These are phyloP conservation scores for Blastomussa wellsi DNA, from an alignment of 92 coral and sea anemone genomes.

Conservation along the genomic window DNA sequence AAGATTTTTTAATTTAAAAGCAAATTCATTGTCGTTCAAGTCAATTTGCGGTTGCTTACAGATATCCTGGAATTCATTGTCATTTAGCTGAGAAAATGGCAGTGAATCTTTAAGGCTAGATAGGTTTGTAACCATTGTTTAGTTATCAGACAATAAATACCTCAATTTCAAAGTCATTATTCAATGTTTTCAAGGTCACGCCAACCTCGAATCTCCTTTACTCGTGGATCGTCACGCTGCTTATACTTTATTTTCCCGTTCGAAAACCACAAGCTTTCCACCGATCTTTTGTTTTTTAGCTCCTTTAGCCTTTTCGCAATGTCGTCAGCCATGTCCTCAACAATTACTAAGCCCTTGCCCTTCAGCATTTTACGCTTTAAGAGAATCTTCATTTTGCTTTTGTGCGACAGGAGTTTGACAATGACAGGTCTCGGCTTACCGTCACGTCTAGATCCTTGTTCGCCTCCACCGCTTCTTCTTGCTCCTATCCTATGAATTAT, in stretches of 20 bases:
- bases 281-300: neutral
- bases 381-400: slow-evolving; percentile 1
- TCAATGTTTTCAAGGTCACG: too few relatives aligned
- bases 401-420: neutral
- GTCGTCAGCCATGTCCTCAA: neutral
- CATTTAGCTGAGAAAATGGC: too few relatives aligned
- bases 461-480: too few relatives aligned
- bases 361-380: neutral
- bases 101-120: too few relatives aligned
- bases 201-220: neutral
- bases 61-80: too few relatives aligned
- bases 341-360: neutral
- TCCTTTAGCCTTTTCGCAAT: neutral
- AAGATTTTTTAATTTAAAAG: too few relatives aligned
- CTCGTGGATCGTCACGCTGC: neutral
- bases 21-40: too few relatives aligned
- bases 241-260: neutral
- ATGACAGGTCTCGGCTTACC: neutral
- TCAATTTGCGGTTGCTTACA: too few relatives aligned
- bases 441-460: neutral
- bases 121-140: too few relatives aligned
- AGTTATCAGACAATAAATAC: too few relatives aligned
- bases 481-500: too few relatives aligned
- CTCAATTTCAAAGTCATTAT: too few relatives aligned
- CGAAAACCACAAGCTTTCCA: neutral